These are phyloP conservation scores for Amphimedon queenslandica DNA, from an alignment of 37 sponge, comb jelly and placozoan genomes.

Conservation along the genomic window DNA sequence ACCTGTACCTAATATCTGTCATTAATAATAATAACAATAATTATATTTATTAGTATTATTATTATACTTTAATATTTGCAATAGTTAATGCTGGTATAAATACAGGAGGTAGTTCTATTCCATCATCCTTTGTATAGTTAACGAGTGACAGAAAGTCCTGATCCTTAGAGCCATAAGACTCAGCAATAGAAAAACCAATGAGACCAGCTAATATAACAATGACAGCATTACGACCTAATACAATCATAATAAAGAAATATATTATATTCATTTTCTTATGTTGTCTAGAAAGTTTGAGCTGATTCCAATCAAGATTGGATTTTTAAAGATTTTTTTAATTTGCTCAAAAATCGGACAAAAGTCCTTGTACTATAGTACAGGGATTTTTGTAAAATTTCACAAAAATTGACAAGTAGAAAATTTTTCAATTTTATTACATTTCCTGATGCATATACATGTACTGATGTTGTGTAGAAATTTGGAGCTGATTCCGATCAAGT, in stretches of 20 bases:
- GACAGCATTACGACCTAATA: slow-evolving; percentile 79
- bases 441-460: too few species aligned
- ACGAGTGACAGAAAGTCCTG: slow-evolving; percentile 19
- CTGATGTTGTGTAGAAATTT: too few species aligned
- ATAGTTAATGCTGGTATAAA: neutral
- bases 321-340: too few species aligned
- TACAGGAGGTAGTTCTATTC: neutral
- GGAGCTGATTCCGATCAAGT: too few species aligned
- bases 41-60: neutral
- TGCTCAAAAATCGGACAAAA: too few species aligned
- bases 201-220: slow-evolving; percentile 80
- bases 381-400: too few species aligned
- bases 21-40: neutral
- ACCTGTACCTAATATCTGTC: slow-evolving; percentile 54
- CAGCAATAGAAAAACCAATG: slow-evolving; percentile 44
- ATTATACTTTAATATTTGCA: neutral
- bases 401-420: too few species aligned
- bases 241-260: neutral
- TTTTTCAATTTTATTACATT: too few species aligned
- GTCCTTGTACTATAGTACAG: too few species aligned
- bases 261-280: too few species aligned
- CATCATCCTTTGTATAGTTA: neutral
- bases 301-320: too few species aligned
- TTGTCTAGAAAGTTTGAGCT: too few species aligned
- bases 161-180: slow-evolving; percentile 22